Conservation (phyloP, 2,113 vertebrate genomes). For the Nipponia nippon region DNA sequence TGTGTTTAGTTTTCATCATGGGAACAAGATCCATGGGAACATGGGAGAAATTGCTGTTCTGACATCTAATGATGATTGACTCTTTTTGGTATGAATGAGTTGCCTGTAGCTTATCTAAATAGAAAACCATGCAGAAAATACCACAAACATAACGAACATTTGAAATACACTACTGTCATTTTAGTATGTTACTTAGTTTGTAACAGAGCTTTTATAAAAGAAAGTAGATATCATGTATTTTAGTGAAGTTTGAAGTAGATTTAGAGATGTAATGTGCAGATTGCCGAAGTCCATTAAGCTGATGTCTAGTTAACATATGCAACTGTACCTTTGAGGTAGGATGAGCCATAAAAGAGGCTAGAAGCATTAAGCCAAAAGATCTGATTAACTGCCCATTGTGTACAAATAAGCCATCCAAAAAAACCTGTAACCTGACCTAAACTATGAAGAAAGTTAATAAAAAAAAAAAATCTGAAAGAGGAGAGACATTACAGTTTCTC, state of each 20-base stretch:
- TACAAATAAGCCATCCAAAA: not conserved
- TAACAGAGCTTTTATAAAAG: not conserved
- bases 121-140: not conserved
- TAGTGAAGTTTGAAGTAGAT: not conserved
- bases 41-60: not conserved
- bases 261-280: slow-evolving; percentile 42
- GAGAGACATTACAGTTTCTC: not conserved
- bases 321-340: not conserved
- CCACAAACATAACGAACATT: not conserved
- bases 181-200: not conserved
- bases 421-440: not conserved
- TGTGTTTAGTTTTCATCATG: not conserved
- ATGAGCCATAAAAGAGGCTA: not conserved
- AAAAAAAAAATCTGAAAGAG: not conserved
- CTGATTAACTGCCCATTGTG: not conserved
- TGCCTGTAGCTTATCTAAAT: not conserved
- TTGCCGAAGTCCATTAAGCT: slow-evolving; percentile 44
- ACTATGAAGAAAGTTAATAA: not conserved
- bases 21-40: not conserved
- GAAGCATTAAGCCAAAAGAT: not conserved
- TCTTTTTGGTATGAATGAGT: not conserved
- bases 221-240: not conserved
- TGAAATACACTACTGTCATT: not conserved
- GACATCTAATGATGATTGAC: not conserved
- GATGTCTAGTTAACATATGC: not conserved